Conservation (phyloP, 2,113 vertebrate species). For the Menidia beryllina region DNA sequence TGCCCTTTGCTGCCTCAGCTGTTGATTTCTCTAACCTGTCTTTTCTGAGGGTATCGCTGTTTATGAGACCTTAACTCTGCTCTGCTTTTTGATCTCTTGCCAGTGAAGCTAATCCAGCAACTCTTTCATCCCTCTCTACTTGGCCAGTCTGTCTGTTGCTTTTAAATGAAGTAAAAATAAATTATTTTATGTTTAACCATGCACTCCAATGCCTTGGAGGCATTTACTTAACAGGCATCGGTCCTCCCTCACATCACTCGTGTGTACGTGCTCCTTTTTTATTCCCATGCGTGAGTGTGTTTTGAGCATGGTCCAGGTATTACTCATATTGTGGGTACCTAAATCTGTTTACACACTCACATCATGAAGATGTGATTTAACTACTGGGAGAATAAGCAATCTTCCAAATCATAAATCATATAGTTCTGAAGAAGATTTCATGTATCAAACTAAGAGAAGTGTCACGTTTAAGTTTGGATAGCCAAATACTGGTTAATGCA, state of each 20-base stretch:
- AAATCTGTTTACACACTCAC: background rate
- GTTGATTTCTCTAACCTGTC: conserved; percentile 52
- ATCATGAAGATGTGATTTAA: background rate
- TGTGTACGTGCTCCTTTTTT: conserved; percentile 1
- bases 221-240: conserved; percentile 55
- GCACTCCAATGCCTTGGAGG: conserved; percentile 48
- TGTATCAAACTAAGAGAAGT: background rate
- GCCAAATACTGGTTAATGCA: background rate
- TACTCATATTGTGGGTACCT: background rate
- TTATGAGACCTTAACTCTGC: conserved; percentile 47
- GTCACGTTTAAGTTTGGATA: background rate
- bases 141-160: conserved; percentile 52
- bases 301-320: background rate
- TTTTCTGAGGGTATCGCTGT: conserved; percentile 45
- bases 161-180: conserved; percentile 57
- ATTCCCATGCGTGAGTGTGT: conserved; percentile 19
- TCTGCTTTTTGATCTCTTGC: conserved; percentile 46
- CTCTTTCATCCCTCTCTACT: conserved; percentile 34
- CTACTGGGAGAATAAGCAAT: background rate
- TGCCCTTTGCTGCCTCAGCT: conserved; percentile 43
- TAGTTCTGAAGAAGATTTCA: no score
- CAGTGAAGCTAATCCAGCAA: conserved; percentile 51
- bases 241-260: conserved; percentile 25
- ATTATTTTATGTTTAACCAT: conserved; percentile 61
- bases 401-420: no score